A percentile compares a stretch with the other conserved stretches of the same genome.
Evolutionary conservation across 2,113 vertebrate species (phyloP).

Genomic region (Martes martes): DNA sequence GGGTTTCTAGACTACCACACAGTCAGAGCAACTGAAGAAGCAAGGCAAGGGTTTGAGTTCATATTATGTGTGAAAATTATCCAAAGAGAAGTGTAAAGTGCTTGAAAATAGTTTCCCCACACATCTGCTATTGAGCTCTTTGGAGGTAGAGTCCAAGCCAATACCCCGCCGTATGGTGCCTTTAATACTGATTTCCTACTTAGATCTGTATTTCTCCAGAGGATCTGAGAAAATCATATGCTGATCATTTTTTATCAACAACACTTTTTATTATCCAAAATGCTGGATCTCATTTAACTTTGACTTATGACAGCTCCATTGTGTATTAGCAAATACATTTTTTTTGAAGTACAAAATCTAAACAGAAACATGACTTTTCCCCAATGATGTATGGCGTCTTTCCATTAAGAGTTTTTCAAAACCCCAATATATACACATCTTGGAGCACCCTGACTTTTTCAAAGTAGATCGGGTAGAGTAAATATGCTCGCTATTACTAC

Average conservation of each 20-base stretch:
- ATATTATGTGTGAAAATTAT: neutral
- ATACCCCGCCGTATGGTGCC: neutral
- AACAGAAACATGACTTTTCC: neutral
- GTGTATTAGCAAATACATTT: neutral
- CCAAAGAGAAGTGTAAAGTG: neutral
- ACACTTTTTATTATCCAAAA: constrained; percentile 24
- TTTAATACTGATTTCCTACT: neutral
- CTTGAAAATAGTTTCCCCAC: neutral
- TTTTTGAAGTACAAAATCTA: constrained; percentile 4
- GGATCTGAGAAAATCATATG: neutral
- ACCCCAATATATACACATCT: neutral
- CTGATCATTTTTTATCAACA: neutral
- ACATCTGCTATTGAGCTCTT: neutral
- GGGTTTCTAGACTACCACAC: neutral
- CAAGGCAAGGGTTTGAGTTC: neutral
- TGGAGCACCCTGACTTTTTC: neutral
- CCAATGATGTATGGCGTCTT: neutral
- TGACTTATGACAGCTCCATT: neutral
- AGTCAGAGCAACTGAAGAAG: neutral
- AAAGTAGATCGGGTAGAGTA: neutral
- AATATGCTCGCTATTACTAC: neutral
- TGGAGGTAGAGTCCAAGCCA: neutral
- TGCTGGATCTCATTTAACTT: neutral
- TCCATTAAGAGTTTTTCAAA: neutral
- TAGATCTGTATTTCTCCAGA: constrained; percentile 5